phyloP scores from a whole-genome alignment of 2,113 vertebrate genomes.

The Oophaga pumilio region DNA sequence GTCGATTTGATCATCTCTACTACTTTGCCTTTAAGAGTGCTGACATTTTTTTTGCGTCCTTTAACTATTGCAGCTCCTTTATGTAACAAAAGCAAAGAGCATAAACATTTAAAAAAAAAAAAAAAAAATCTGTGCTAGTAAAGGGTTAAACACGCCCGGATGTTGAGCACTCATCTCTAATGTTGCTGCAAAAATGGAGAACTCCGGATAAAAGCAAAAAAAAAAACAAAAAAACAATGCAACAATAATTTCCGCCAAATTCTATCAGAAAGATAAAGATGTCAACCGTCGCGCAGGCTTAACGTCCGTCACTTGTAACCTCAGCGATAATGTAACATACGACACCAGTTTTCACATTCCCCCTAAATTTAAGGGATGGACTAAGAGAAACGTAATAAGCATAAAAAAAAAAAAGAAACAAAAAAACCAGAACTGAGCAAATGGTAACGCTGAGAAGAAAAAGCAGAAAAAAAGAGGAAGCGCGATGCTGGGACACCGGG shows the following conservation, averaged over 20 bases:
- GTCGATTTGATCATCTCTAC: too few relatives aligned
- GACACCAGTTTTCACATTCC: not conserved
- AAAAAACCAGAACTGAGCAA: not conserved
- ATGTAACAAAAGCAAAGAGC: not conserved
- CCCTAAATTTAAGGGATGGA: not conserved
- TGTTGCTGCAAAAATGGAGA: not conserved
- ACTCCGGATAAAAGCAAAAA: not conserved
- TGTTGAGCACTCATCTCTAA: not conserved
- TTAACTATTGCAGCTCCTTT: not conserved
- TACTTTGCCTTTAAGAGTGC: too few relatives aligned
- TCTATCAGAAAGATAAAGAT: not conserved
- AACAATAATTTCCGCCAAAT: not conserved
- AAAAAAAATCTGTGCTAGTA: not conserved
- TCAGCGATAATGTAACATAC: not conserved
- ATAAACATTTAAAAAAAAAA: not conserved
- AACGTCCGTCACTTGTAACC: not conserved
- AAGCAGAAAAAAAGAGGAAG: constrained; percentile 37
- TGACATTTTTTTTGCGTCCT: too few relatives aligned
- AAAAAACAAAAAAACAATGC: not conserved
- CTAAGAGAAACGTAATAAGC: too few relatives aligned
- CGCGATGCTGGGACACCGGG: not conserved
- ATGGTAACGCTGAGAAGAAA: not conserved
- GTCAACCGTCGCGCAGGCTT: not conserved
- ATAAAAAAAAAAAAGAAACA: too few relatives aligned
- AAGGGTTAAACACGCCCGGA: not conserved